Base-by-base conservation (phyloP, 1,140 invertebrate genomes). In the Drosophila sturtevanti region DNA sequence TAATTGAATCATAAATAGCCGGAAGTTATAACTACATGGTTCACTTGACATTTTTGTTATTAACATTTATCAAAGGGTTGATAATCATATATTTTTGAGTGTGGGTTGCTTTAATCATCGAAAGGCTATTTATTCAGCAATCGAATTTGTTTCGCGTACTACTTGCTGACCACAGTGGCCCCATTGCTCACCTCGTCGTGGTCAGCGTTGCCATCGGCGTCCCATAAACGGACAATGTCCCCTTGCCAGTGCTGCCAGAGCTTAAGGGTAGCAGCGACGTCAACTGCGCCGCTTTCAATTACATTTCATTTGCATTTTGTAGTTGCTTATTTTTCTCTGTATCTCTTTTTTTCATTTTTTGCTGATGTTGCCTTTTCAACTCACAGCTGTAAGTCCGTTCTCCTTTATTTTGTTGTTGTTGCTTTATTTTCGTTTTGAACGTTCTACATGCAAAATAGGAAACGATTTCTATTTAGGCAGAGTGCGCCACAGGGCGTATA, bases 151-250 rank as follows among this genome's bases (percentile, higher is more conserved):
- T 0, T 48, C 11, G 2, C 1, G 18, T 48, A 21, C 22, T 55
- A 16, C 16, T 21, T 31, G 4, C 14, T 55, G 18, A 56, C 68
- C 81, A 85, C 68, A 67, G 81, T 85, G 38, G 52, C 38, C 4
- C 21, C 10, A 18, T 21, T 24, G 18, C 41, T 48, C 41, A 48
- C 41, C 41, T 48, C 41, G 41, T 21, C 35, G 38, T 34, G 55
- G 56, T 10, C 41, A 27, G 55, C 64, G 27, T 62, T 54, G 71
- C 58, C 59, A 59, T 38, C 67, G 51, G 34, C 65, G 73, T 78
- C 84, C 81, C 82, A 81, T 81, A 86, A 87, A 87, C 82, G 84
- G 84, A 87, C 84, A 87, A 89, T 89, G 84, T 87, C 84, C 84
- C 84, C 84, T 84, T 64, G 55, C 54, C 44, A 51, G 44, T 51